A percentile compares a stretch with the other conserved stretches of the same genome.
Conservation (phyloP, 2,888 invertebrate species). For the Machimus rusticus region DNA sequence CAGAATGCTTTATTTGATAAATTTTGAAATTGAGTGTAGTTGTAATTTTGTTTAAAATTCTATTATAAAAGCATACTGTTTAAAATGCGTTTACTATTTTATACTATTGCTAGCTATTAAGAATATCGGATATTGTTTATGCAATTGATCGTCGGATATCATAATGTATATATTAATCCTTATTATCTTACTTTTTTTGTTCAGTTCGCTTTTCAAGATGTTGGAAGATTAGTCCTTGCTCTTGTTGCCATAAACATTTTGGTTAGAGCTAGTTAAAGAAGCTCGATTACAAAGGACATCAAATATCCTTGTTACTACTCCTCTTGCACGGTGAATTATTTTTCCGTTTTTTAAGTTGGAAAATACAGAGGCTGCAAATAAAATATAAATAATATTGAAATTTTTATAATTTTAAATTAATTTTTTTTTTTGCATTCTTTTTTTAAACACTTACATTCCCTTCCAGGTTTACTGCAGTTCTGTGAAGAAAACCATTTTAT, state of each 20-base stretch:
- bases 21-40: neutral
- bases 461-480: neutral
- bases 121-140: neutral
- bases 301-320: neutral
- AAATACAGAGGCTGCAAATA: neutral
- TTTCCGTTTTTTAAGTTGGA: neutral
- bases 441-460: neutral
- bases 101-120: neutral
- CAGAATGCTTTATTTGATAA: neutral
- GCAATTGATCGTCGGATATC: neutral
- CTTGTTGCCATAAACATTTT: neutral
- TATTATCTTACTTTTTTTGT: neutral
- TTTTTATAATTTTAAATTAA: neutral
- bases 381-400: neutral
- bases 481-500: neutral
- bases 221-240: neutral
- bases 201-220: neutral
- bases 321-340: constrained; percentile 8
- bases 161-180: neutral
- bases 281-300: constrained; percentile 2
- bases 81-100: neutral
- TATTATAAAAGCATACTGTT: neutral
- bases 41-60: neutral
- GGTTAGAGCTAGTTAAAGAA: neutral
- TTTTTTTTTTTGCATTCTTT: neutral